These are phyloP conservation scores for Galemys pyrenaicus DNA, from an alignment of 2,113 vertebrate species.

Conservation along the genomic window DNA sequence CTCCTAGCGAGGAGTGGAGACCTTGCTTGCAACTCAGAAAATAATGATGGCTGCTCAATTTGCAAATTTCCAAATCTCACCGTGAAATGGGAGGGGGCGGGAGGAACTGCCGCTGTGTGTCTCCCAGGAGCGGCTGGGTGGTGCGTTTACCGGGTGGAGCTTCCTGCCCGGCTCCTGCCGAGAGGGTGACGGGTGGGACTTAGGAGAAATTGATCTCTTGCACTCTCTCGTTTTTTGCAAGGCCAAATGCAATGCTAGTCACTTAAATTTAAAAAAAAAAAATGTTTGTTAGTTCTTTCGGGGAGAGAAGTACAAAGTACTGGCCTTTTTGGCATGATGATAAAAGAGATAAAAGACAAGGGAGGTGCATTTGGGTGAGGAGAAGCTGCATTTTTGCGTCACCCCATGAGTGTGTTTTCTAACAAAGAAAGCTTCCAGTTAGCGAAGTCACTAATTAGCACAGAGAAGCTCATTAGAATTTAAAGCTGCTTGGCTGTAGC, in stretches of 20 bases:
- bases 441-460: constrained; percentile 12
- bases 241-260: background rate
- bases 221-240: constrained; percentile 53
- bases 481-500: constrained; percentile 15
- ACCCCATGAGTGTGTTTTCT: background rate
- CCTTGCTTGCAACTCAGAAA: constrained; percentile 14
- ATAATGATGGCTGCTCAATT: constrained; percentile 51
- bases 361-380: background rate
- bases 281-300: background rate
- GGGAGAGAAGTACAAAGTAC: background rate
- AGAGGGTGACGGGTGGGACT: constrained; percentile 49
- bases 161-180: background rate
- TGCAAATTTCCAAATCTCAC: constrained; percentile 64
- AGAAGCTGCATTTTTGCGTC: background rate
- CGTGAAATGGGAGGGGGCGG: rapidly evolving
- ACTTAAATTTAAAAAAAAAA: background rate
- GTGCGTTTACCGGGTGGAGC: background rate
- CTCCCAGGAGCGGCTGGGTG: background rate
- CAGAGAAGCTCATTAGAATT: constrained; percentile 6
- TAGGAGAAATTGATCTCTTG: constrained; percentile 59
- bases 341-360: constrained; percentile 34
- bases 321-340: background rate
- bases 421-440: constrained; percentile 74
- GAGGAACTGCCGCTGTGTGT: background rate
- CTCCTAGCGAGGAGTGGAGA: constrained; percentile 36